Evolutionary conservation across 2,888 invertebrate species (phyloP), one percentile per base, ranked within the genome.

Genomic region (Macaria liturata): DNA sequence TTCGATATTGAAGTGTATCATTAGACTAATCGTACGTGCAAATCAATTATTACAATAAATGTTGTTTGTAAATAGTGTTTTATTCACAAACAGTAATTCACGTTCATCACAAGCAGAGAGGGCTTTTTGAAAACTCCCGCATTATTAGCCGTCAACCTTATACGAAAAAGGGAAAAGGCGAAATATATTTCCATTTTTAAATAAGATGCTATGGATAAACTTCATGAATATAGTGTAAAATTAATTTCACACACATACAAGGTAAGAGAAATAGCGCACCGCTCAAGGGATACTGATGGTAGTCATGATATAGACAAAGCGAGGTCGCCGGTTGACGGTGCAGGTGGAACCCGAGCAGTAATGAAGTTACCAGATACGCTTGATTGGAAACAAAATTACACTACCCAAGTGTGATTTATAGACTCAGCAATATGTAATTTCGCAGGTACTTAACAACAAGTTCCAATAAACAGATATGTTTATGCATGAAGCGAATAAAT

Each of bases 251-350:
- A 72, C 68, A 61, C 71, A 75, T 74, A 71, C 66, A 70, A 74
- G 75, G 69, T 72, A 74, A 75, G 75, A 77, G 77, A 78, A 80
- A 80, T 76, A 80, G 74, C 76, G 75, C 80, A 78, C 65, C 65
- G 70, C 68, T 74, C 68, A 68, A 75, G 72, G 64, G 57, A 75
- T 78, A 80, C 78, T 78, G 72, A 79, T 79, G 76, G 72, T 72
- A 65, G 64, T 69, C 74, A 74, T 73, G 66, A 71, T 68, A 64
- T 61, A 69, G 64, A 64, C 68, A 59, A 64, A 66, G 65, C 70
- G 72, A 67, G 63, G 57, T 69, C 47, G 39, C 49, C 8, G 32
- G 44, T 43, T 50, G 58, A 53, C 34, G 42, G 31, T 49, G 46
- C 34, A 53, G 49, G 31, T 53, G 49, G 46, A 53, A 46, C 42